Conservation (phyloP, 2,888 invertebrate species). For the Caenorhabditis auriculariae region DNA sequence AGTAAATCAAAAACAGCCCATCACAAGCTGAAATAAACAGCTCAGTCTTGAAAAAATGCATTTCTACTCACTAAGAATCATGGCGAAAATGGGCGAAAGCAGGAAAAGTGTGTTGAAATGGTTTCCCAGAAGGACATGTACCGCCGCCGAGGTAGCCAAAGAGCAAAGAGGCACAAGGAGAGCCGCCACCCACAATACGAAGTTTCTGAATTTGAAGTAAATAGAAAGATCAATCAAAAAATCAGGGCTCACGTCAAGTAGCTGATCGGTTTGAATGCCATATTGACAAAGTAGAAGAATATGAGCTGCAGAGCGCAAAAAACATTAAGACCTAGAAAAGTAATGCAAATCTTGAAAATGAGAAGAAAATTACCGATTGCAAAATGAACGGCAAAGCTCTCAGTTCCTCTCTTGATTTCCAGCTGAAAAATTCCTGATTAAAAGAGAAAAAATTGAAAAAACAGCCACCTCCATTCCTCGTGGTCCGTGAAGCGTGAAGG, state of each 20-base stretch:
- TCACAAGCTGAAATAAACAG: no score
- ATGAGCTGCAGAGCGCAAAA: no score
- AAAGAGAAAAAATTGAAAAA: no score
- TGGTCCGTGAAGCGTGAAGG: conserved; percentile 34
- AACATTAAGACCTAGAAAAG: no score
- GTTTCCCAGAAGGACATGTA: conserved; percentile 21
- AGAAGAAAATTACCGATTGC: conserved; percentile 8
- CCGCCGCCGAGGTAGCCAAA: conserved; percentile 16
- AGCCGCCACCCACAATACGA: conserved; percentile 13
- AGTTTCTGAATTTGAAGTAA: conserved; percentile 14
- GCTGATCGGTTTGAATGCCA: no score
- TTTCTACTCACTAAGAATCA: conserved; percentile 24
- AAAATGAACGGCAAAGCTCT: conserved; percentile 4
- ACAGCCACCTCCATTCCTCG: conserved; percentile 28
- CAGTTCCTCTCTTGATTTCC: conserved; percentile 22
- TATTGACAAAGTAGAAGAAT: no score
- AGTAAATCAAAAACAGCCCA: no score
- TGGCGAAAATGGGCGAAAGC: conserved; percentile 31
- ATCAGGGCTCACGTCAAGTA: no score
- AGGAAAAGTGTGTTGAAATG: conserved; percentile 29
- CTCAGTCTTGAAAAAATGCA: no score
- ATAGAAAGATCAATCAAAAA: no score
- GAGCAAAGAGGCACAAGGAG: conserved; percentile 16
- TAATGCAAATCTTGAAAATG: no score
- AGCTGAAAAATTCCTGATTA: no score